Conservation (phyloP, 2,888 invertebrate species). For the Mycalesis mineus region DNA sequence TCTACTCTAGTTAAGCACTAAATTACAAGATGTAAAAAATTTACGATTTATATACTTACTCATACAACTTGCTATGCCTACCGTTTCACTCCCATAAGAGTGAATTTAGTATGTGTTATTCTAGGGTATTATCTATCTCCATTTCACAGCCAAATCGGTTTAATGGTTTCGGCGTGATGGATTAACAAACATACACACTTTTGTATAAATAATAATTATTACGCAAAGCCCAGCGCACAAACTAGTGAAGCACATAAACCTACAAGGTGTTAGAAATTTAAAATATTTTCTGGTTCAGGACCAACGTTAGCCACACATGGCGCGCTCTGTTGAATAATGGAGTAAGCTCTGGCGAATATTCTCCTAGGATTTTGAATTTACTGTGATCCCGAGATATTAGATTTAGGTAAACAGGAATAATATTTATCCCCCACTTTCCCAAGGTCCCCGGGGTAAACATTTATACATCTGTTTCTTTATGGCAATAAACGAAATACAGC, state of each 20-base stretch:
- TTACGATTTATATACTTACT: too few species aligned
- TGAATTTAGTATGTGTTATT: too few species aligned
- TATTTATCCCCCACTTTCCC: conserved; percentile 21
- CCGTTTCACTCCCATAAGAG: too few species aligned
- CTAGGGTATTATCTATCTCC: too few species aligned
- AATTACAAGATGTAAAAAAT: too few species aligned
- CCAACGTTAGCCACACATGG: conserved; percentile 31
- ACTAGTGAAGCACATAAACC: conserved; percentile 1
- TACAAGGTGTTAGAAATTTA: conserved; percentile 28
- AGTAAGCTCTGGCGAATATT: conserved; percentile 31
- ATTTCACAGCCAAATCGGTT: too few species aligned
- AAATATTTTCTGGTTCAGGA: conserved; percentile 30
- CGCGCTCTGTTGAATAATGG: conserved; percentile 35
- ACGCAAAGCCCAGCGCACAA: background rate
- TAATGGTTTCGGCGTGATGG: too few species aligned
- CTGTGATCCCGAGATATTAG: conserved; percentile 26
- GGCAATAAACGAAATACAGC: background rate
- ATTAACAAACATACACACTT: too few species aligned
- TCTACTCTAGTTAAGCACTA: too few species aligned
- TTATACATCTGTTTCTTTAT: background rate
- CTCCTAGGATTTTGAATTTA: conserved; percentile 30
- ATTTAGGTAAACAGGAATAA: conserved; percentile 28
- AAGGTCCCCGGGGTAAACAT: background rate
- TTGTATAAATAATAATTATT: too few species aligned
- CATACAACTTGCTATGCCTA: too few species aligned